Base-by-base conservation (phyloP, 1,140 invertebrate genomes). In the Papilio polytes region DNA sequence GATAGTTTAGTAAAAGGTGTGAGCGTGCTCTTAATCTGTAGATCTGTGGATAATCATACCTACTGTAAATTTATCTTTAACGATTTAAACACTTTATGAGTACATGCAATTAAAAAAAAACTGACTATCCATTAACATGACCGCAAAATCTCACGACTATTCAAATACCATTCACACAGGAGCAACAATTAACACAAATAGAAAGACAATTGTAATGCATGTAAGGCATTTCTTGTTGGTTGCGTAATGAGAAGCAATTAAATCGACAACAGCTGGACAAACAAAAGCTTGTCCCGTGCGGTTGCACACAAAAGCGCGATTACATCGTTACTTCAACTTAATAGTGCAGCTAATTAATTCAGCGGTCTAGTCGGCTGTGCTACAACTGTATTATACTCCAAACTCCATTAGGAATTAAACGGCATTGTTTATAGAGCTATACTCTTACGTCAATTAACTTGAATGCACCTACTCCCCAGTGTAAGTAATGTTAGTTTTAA, bases 281-380 rank as follows among this genome's bases (percentile, higher is more conserved):
- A 70, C 63, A 70, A 70, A 70, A 70, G 63, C 63, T 70, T 70
- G 63, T 70, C 63, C 26, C 63, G 63, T 70, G 63, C 63, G 63
- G 63, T 31, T 70, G 63, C 63, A 70, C 63, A 70, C 63, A 70
- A 70, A 70, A 70, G 63, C 63, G 26, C 63, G 63, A 70, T 70
- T 70, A 70, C 63, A 70, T 31, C 63, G 63, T 70, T 70, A 70
- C 63, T 70, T 70, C 22, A 70, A 70, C 26, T 70, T 70, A 70
- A 70, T 70, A 70, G 63, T 70, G 63, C 63, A 70, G 63, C 63
- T 70, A 70, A 70, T 70, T 70, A 70, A 70, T 70, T 70, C 63
- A 70, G 63, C 63, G 26, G 63, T 70, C 26, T 36, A 70, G 63
- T 70, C 63, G 63, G 63, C 13, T 70, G 26, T 70, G 26, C 12